Base-by-base conservation (phyloP, 2,888 invertebrate species). In the Aporophyla nigra region DNA sequence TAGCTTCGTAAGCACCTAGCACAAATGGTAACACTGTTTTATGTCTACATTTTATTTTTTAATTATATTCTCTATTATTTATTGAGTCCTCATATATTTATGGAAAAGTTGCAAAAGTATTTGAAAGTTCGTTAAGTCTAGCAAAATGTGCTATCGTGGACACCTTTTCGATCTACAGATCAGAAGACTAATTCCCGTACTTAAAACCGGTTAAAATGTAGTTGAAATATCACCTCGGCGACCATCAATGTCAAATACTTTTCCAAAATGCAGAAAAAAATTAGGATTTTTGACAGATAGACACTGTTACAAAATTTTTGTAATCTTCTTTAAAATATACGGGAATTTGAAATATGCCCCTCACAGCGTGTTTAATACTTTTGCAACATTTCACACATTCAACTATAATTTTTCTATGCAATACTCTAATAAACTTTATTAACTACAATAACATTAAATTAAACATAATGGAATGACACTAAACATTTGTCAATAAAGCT, bases 21-120 rank as follows among this genome's bases (percentile, higher is more conserved):
- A 67, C 69, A 82, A 80, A 84, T 89, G 90, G 89, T 90, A 90
- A 90, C 90, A 86, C 73, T 83, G 67, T 83, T 86, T 69, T 71
- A 79, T 70, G 70, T 66, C 74, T 78, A 86, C 21, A 63, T 79
- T 51, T 51, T 74, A 54, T 61, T 82, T 78, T 79, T 71, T 81
- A 53, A 69, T 65, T 82, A 76, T 81, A 81, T 65, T 43, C 43
- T 79, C 56, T 75, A 68, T 63, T 76, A 71, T 71, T 83, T 76
- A 87, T 87, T 84, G 80, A 87, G 82, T 89, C 79, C 76, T 74
- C 67, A 61, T 79, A 74, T 68, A 69, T 56, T 65, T 74, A 78
- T 72, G 67, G 33, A 19, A 71, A 71, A 77, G 74, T 80, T 82
- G 77, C 69, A 67, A 78, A 71, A 82, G 77, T 86, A 85, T 69